Percentiles rank a stretch among this genome's conserved stretches.
phyloP scores from a whole-genome alignment of 2,113 vertebrate species.

The Pteronura brasiliensis region DNA sequence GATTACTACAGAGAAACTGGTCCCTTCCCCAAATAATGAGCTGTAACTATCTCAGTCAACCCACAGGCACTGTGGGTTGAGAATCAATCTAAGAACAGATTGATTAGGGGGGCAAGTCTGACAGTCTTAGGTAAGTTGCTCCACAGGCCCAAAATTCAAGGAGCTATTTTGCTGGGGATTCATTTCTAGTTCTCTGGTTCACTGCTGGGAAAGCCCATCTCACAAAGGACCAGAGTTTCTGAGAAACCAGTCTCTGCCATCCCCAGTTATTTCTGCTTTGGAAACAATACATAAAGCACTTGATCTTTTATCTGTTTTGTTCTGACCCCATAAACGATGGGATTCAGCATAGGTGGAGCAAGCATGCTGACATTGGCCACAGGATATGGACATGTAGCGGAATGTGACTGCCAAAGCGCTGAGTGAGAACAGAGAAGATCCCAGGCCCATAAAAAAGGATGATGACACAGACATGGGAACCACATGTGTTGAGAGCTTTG shows the following conservation, averaged over 20 bases:
- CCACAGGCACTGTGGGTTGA: not conserved
- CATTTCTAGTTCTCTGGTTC: not conserved
- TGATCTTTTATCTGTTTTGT: slow-evolving; percentile 22
- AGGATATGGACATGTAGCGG: not conserved
- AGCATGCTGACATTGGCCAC: slow-evolving; percentile 35
- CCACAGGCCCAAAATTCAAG: not conserved
- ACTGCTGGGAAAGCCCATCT: not conserved
- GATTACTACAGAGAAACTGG: not conserved
- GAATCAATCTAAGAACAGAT: not conserved
- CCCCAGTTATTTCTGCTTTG: not conserved
- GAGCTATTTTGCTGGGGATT: not conserved
- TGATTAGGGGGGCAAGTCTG: not conserved
- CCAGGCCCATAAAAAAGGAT: slow-evolving; percentile 6
- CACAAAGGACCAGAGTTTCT: not conserved
- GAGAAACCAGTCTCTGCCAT: not conserved
- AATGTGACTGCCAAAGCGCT: not conserved
- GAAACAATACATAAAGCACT: not conserved
- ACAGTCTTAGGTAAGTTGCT: not conserved
- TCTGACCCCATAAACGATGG: slow-evolving; percentile 61
- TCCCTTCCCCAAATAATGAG: not conserved
- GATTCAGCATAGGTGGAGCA: slow-evolving; percentile 35
- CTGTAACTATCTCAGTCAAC: not conserved
- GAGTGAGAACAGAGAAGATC: slow-evolving; percentile 14
- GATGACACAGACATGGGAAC: slow-evolving; percentile 39
- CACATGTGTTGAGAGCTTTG: slow-evolving; percentile 45